Base-by-base conservation (phyloP, 2,888 invertebrate genomes). In the Salticus scenicus region DNA sequence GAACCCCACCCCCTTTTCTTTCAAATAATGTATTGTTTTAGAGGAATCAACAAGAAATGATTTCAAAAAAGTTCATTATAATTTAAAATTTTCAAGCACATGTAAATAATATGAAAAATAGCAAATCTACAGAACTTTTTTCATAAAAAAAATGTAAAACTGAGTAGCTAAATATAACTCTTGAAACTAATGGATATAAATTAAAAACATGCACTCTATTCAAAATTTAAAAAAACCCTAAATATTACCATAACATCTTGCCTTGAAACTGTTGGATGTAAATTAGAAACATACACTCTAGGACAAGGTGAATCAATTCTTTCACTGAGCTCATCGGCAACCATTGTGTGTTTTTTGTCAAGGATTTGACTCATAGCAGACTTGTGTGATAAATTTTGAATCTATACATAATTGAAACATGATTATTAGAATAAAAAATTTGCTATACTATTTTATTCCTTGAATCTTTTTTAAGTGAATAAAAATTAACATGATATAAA, bases 181-280 rank as follows among this genome's bases (percentile, higher is more conserved):
- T 95, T 17, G 97, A 96, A 4, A 98, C 98, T 88, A 95, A 94
- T 30, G 93, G 93, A 90, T 97, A 95, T 88, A 98, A 93, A 92
- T 98, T 98, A 88, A 97, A 96, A 1, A 98, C 97, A 47, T 30
- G 42, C 28, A 82, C 75, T n/a, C 24, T 33, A 47, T n/a, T n/a
- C n/a, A n/a, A n/a, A n/a, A n/a, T n/a, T n/a, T n/a, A n/a, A n/a
- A n/a, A n/a, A n/a, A n/a, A n/a, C n/a, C n/a, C n/a, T n/a, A n/a
- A n/a, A n/a, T n/a, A n/a, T 91, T 92, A 96, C 96, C 92, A 96
- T 94, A 89, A 98, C 96, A 91, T 98, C 98, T 89, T 96, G 95
- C 89, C 96, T 95, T 17, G 97, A 96, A 4, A 98, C 98, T 88
- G 95, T 94, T 30, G 93, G 93, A 90, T 97, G 95, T 88, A 98